Evolutionary conservation across 2,888 invertebrate species (phyloP), one percentile per base, ranked within the genome.

Genomic region (Morpho helenor): DNA sequence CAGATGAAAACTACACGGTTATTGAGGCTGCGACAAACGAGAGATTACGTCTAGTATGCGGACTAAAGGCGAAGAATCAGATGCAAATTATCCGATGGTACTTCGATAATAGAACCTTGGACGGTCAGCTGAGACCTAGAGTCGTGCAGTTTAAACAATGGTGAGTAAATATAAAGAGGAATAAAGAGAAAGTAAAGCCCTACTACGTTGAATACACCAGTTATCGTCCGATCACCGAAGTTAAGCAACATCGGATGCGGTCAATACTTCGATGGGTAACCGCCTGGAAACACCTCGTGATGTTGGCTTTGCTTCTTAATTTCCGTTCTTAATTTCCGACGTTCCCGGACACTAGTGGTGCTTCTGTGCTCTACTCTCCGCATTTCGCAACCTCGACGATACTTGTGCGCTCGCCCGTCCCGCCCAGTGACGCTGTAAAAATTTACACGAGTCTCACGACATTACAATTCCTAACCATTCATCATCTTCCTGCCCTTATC

Each of bases 211-310:
- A 85, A 82, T 68, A 81, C 84, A 82, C 84, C 82, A 84, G 81
- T 83, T 85, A 82, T 86, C 84, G 84, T 86, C 85, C 83, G 85
- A 85, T 85, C 86, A 86, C 85, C 84, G 86, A 84, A 86, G 83
- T 84, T 81, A 86, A 84, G 83, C 83, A 84, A 82, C 82, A 77
- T 84, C 81, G 83, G 85, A 83, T 82, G 84, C 73, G 79, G 80
- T 86, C 80, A 85, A 83, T 86, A 86, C 85, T 84, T 85, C 81
- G 84, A 83, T 86, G 84, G 84, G 84, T 85, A 84, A 85, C 84
- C 63, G 63, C 62, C 58, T 16, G 16, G 16, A 16, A 16, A 16
- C 16, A 16, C 16, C 16, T 1, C 16, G 16, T 31, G 5, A n/a
- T n/a, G n/a, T n/a, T n/a, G n/a, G n/a, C n/a, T n/a, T n/a, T n/a